Conservation (phyloP, 1,140 invertebrate species). For the Heterodera carotae region DNA sequence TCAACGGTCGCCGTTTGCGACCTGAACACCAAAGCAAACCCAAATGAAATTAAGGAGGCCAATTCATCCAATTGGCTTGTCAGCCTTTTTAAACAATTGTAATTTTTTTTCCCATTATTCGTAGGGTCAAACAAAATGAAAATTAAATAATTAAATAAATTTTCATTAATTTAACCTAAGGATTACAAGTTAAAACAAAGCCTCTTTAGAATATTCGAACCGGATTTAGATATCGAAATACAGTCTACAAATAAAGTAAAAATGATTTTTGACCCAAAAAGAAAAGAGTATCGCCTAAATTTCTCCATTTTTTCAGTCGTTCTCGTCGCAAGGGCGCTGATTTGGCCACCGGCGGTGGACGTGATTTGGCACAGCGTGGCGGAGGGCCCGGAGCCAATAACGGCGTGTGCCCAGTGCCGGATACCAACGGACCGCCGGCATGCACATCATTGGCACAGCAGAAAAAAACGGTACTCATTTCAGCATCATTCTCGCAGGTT, state of each 20-base stretch:
- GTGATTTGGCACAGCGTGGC: not conserved
- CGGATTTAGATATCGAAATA: too few relatives aligned
- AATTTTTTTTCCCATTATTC: too few relatives aligned
- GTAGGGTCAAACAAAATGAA: too few relatives aligned
- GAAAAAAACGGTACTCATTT: not conserved
- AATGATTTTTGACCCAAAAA: too few relatives aligned
- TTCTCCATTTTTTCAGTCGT: not conserved
- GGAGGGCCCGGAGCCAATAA: not conserved
- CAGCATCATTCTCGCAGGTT: not conserved
- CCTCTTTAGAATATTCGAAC: too few relatives aligned
- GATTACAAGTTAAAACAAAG: too few relatives aligned
- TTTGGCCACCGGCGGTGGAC: not conserved
- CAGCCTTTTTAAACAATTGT: not conserved
- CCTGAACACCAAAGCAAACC: not conserved
- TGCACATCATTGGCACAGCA: not conserved
- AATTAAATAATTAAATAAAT: too few relatives aligned
- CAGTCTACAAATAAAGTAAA: too few relatives aligned
- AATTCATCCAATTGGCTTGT: conserved; percentile 1
- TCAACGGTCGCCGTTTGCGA: not conserved
- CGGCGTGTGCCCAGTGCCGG: conserved; percentile 5
- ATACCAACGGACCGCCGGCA: not conserved
- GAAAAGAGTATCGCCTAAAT: too few relatives aligned
- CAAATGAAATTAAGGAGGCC: not conserved
- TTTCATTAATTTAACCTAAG: too few relatives aligned
- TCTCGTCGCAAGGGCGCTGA: conserved; percentile 17